Percentiles rank a stretch among this genome's conserved stretches.
phyloP scores from a whole-genome alignment of 2,113 vertebrate species.

The Australoheros scitulus region DNA sequence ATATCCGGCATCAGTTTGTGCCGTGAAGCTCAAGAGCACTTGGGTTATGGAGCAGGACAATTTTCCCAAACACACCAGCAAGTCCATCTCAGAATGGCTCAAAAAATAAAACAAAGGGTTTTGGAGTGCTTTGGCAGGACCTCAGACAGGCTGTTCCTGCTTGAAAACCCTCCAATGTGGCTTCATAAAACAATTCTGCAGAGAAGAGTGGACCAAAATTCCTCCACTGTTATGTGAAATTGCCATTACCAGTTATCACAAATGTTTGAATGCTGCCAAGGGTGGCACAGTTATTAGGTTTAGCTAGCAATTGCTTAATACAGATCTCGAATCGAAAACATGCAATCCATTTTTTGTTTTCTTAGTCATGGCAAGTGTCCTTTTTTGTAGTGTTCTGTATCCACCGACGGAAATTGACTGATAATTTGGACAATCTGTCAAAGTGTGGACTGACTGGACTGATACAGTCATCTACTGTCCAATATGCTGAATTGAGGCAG shows the following conservation, averaged over 20 bases:
- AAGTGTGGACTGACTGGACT: not conserved
- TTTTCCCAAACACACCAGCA: not conserved
- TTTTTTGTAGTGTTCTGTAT: not conserved
- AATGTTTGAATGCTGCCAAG: not conserved
- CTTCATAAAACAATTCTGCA: not conserved
- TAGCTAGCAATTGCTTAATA: not conserved
- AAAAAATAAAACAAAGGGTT: not conserved
- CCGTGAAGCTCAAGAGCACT: not conserved
- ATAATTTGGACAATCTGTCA: not conserved
- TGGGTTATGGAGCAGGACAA: not conserved
- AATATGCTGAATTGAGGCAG: not conserved
- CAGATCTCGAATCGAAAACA: not conserved
- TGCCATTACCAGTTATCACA: not conserved
- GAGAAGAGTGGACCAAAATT: not conserved
- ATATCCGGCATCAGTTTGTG: not conserved
- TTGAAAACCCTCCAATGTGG: not conserved
- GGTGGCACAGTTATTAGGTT: not conserved
- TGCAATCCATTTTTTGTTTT: not conserved
- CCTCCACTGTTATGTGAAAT: not conserved
- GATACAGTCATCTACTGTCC: not conserved
- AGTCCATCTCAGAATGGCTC: too few relatives aligned
- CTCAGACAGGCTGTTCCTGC: not conserved
- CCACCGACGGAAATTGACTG: not conserved
- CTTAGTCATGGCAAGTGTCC: not conserved
- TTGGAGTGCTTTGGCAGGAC: not conserved